Percentiles rank a stretch among this genome's conserved stretches.
Evolutionary conservation across 2,888 invertebrate species (phyloP).

Genomic region (Drepana falcataria): DNA sequence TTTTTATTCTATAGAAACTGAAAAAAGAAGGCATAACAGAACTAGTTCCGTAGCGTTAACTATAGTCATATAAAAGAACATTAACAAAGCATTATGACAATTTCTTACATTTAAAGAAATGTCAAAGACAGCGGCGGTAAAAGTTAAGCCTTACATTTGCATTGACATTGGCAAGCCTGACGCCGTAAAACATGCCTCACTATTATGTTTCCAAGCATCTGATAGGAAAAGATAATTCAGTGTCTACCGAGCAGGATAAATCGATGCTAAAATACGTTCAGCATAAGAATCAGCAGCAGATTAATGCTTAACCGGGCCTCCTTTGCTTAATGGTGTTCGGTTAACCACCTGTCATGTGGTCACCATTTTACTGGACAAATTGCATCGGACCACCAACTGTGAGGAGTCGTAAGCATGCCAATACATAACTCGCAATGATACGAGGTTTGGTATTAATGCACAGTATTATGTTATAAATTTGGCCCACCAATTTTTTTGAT

Average conservation of each 20-base stretch:
- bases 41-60: too few relatives aligned
- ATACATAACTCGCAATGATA: constrained; percentile 55
- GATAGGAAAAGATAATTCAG: constrained; percentile 55
- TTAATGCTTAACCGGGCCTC: constrained; percentile 34
- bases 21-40: too few relatives aligned
- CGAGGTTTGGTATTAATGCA: constrained; percentile 41
- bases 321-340: constrained; percentile 59
- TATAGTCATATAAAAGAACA: too few relatives aligned
- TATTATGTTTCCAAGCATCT: constrained; percentile 51
- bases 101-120: too few relatives aligned
- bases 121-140: too few relatives aligned
- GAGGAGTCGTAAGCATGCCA: constrained; percentile 65
- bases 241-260: constrained; percentile 43
- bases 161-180: neutral
- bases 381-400: constrained; percentile 63
- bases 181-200: constrained; percentile 39
- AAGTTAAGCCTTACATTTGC: too few relatives aligned
- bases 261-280: constrained; percentile 50
- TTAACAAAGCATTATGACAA: too few relatives aligned
- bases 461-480: neutral
- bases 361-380: constrained; percentile 62
- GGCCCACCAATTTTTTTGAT: too few relatives aligned
- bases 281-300: constrained; percentile 40
- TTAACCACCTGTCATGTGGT: constrained; percentile 62
- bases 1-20: too few relatives aligned